Evolutionary conservation across 2,797 vertebrate species (phyloP), one percentile per base, ranked within the genome.

Genomic region (Hylomyscus alleni): DNA sequence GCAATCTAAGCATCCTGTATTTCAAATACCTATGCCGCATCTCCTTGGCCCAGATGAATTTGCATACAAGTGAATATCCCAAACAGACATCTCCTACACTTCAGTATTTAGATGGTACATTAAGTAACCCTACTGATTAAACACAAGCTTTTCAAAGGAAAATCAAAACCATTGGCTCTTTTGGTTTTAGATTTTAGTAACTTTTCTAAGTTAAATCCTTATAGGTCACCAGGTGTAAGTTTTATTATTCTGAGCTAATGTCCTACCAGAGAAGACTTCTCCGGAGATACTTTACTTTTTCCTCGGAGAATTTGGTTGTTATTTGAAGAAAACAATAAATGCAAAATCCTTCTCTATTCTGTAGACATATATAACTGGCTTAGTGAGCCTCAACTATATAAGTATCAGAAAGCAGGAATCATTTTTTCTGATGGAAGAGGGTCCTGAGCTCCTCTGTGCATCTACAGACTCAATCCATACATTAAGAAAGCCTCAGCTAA

Each of bases 151-250:
- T 88, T 58, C 13, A 44, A 92, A 31, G 84, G 58, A 60, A 92
- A 88, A 29, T 31, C 34, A 50, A 65, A 76, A 69, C 52, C 2
- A 10, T 12, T 52, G 56, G 3, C 3, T 37, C 90, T 86, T 90
- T 75, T 26, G 6, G 44, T 65, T 65, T 86, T 69, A 15, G 1
- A 91, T 96, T 90, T 92, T 47, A 84, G 26, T 69, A 65, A 34
- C 60, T 94, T 92, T 90, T 86, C 81, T 26, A 50, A 88, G 50
- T 2, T 60, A 34, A 75, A 56, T 80, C 90, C 26, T 89, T 93
- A 52, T 2, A 50, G 54, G 14, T 92, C 31, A 62, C 58, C 6
- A 67, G 62, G 73, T 40, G 19, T 4, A 17, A 9, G 1, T 75
- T 67, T 40, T 80, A 72, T 72, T 86, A 26, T 81, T 58, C 34